Percentiles rank a stretch among this genome's conserved stretches.
Conservation (phyloP, 2,888 invertebrate genomes). For the Hecatera dysodea region DNA sequence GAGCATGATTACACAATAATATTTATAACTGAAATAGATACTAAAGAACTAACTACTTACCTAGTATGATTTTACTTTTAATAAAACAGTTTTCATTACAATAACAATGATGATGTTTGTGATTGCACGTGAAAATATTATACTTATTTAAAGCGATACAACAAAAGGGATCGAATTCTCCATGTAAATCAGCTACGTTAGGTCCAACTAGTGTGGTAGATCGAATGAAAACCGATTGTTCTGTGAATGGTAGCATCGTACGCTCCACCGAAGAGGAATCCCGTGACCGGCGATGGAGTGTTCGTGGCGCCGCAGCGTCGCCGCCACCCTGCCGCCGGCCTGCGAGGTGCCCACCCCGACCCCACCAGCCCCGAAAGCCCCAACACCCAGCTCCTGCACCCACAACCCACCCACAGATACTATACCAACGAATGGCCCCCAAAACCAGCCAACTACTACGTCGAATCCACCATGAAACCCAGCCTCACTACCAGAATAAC, state of each 20-base stretch:
- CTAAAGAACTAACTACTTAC: slow-evolving; percentile 27
- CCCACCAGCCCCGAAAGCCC: slow-evolving; percentile 68
- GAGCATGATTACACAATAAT: slow-evolving; percentile 70
- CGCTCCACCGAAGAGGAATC: slow-evolving; percentile 91
- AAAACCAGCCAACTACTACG: slow-evolving; percentile 85
- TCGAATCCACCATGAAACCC: slow-evolving; percentile 82
- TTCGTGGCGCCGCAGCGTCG: slow-evolving; percentile 88
- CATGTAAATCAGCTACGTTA: slow-evolving; percentile 33
- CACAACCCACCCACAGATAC: slow-evolving; percentile 86
- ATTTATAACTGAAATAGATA: slow-evolving; percentile 27
- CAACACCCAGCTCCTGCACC: slow-evolving; percentile 78
- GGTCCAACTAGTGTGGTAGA: slow-evolving; percentile 64
- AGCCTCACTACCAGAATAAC: slow-evolving; percentile 74
- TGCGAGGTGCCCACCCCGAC: slow-evolving; percentile 87
- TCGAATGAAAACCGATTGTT: slow-evolving; percentile 87
- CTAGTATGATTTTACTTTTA: slow-evolving; percentile 10
- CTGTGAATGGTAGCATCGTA: slow-evolving; percentile 88
- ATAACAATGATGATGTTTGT: slow-evolving; percentile 26
- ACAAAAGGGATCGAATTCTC: slow-evolving; percentile 16
- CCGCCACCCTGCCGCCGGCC: slow-evolving; percentile 86
- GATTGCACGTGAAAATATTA: slow-evolving; percentile 35
- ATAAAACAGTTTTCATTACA: slow-evolving; percentile 37
- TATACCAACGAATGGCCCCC: slow-evolving; percentile 85
- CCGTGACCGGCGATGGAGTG: slow-evolving; percentile 92
- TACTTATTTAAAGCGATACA: slow-evolving; percentile 33